Conservation (phyloP, 1,140 invertebrate species). For the Stenopsyche tienmushanensis region DNA sequence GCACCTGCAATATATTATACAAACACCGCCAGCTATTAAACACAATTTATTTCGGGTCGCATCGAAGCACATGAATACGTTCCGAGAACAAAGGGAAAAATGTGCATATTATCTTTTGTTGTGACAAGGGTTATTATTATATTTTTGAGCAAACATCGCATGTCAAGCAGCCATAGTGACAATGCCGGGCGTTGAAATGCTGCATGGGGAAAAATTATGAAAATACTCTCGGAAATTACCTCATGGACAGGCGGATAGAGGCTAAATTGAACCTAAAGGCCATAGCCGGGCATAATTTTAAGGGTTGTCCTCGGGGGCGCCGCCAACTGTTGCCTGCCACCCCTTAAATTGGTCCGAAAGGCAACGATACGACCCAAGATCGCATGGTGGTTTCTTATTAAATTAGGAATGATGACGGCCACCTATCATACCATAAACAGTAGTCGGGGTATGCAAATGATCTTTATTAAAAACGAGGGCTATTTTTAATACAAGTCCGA, state of each 20-base stretch:
- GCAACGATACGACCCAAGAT: not conserved
- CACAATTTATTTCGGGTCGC: not conserved
- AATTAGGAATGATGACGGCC: not conserved
- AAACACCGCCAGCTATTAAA: not conserved
- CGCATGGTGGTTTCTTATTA: no score
- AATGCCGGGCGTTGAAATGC: not conserved
- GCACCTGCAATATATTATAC: no score
- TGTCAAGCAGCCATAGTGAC: conserved; percentile 2
- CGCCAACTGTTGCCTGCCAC: conserved; percentile 11
- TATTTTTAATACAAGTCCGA: no score
- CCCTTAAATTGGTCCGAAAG: not conserved
- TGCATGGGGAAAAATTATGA: conserved; percentile 16
- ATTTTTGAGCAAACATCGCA: conserved; percentile 13
- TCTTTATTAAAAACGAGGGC: no score
- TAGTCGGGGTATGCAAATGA: no score
- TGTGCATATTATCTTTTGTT: conserved; percentile 5
- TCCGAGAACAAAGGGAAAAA: conserved; percentile 1
- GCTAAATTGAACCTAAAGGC: conserved; percentile 9
- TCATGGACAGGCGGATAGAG: not conserved
- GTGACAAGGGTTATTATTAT: conserved; percentile 23
- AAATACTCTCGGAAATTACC: conserved; percentile 8
- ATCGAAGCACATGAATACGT: not conserved
- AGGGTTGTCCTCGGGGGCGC: not conserved
- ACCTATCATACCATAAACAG: no score
- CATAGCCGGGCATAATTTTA: not conserved